Conservation (phyloP, 2,113 vertebrate species). For the Cynopterus brachyotis region DNA sequence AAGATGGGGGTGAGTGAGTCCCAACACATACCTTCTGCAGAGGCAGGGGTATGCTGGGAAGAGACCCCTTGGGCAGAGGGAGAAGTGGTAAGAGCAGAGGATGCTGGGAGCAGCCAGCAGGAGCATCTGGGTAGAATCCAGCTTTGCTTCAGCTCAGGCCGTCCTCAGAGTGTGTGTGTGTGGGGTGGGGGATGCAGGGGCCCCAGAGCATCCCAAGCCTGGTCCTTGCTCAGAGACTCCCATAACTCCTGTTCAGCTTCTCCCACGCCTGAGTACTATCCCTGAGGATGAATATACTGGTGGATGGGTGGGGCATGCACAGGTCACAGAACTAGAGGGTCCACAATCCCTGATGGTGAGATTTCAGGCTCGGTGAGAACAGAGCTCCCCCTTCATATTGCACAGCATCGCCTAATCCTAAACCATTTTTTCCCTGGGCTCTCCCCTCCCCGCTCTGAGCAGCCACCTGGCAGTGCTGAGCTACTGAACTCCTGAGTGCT, state of each 20-base stretch:
- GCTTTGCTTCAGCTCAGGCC: neutral
- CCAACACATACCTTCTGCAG: neutral
- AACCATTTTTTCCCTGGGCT: too few relatives aligned
- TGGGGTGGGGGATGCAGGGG: too few relatives aligned
- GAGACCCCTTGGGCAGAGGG: neutral
- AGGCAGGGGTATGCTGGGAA: neutral
- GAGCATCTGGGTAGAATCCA: neutral
- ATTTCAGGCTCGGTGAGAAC: neutral
- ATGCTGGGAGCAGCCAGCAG: neutral
- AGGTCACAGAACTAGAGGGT: neutral
- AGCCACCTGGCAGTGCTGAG: neutral
- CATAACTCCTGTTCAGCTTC: too few relatives aligned
- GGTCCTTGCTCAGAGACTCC: neutral
- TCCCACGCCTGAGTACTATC: neutral
- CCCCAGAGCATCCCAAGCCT: neutral
- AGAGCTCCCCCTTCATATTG: neutral
- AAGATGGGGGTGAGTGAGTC: neutral
- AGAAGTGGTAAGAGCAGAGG: neutral
- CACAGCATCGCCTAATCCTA: neutral
- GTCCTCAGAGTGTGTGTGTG: accelerated
- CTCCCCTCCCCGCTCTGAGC: neutral
- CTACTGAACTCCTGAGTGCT: neutral
- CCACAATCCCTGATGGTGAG: neutral
- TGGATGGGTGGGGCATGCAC: neutral
- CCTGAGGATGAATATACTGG: neutral